Evolutionary conservation across 2,888 invertebrate genomes (phyloP).

Genomic region (Proisotoma minuta): DNA sequence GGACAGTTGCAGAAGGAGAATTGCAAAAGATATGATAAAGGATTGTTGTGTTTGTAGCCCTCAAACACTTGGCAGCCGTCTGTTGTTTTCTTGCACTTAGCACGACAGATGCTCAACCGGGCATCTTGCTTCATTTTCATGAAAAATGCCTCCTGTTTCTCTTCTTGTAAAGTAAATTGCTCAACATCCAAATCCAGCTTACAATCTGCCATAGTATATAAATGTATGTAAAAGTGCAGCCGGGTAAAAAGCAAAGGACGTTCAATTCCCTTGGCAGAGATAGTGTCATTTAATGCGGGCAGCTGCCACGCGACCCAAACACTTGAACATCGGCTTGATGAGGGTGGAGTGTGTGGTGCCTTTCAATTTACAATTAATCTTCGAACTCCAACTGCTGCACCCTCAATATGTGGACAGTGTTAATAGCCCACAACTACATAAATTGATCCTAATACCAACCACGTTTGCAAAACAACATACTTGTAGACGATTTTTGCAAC

Average conservation of each 20-base stretch:
- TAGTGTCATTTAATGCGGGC: slow-evolving; percentile 10
- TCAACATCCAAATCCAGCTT: not conserved
- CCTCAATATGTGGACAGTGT: too few species aligned
- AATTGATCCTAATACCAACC: too few species aligned
- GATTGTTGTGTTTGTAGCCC: not conserved
- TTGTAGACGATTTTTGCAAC: too few species aligned
- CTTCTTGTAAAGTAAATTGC: not conserved
- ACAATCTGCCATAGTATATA: not conserved
- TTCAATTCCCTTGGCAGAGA: not conserved
- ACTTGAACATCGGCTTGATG: not conserved
- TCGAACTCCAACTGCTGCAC: not conserved
- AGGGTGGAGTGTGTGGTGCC: not conserved
- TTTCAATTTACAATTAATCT: not conserved
- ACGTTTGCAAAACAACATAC: too few species aligned
- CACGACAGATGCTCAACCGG: slow-evolving; percentile 1
- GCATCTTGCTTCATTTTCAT: not conserved
- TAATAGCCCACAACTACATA: too few species aligned
- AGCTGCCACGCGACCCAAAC: slow-evolving; percentile 39
- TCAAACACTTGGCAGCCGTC: slow-evolving; percentile 10
- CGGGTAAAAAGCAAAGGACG: not conserved
- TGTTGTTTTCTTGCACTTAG: not conserved
- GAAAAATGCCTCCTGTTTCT: not conserved
- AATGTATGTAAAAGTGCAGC: not conserved
- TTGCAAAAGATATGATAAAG: too few species aligned
- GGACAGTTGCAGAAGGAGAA: too few species aligned